Evolutionary conservation across 1,140 invertebrate species (phyloP).

Genomic region (Tetramorium alpestre): DNA sequence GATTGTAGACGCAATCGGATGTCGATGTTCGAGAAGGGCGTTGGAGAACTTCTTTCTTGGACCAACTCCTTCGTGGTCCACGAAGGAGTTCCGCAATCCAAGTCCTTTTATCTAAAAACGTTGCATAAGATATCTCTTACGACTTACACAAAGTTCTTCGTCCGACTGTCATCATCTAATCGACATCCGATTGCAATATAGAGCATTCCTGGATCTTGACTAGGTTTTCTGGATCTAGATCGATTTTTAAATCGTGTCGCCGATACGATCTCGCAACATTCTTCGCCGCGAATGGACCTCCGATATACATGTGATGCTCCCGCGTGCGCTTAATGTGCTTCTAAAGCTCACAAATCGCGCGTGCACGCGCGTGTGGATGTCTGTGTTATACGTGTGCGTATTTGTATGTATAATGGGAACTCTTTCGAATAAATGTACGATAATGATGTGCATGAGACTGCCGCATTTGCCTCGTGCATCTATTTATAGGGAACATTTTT

Average conservation of each 20-base stretch:
- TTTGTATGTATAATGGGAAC: background rate
- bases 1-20: background rate
- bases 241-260: background rate
- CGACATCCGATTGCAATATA: background rate
- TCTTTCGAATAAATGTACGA: slow-evolving; percentile 1
- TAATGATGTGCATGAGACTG: background rate
- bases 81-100: background rate
- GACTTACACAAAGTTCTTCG: too few species aligned
- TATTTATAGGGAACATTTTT: slow-evolving; percentile 17
- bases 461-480: background rate
- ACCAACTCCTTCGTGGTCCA: too few species aligned
- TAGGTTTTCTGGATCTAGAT: background rate
- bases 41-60: background rate
- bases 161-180: background rate
- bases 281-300: slow-evolving; percentile 38
- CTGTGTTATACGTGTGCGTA: background rate
- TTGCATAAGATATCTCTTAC: background rate
- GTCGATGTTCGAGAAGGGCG: background rate
- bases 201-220: background rate
- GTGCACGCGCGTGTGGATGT: background rate
- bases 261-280: slow-evolving; percentile 54
- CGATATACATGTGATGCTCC: slow-evolving; percentile 65
- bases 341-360: slow-evolving; percentile 3
- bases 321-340: slow-evolving; percentile 35
- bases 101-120: background rate